Conservation (phyloP, 2,113 vertebrate species). For the Myotis lucifugus region DNA sequence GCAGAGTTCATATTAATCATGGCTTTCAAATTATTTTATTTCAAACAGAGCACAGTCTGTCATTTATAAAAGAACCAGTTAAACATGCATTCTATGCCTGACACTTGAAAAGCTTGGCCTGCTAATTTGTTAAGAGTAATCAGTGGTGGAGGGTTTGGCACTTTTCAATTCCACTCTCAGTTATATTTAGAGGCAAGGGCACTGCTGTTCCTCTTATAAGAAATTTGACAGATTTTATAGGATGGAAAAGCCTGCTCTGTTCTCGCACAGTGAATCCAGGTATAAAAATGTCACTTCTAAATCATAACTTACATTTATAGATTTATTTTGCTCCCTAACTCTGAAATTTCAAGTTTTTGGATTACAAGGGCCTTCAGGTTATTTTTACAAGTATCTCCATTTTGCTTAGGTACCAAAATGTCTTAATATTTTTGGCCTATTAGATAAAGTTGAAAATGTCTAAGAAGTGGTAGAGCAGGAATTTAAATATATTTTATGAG, state of each 20-base stretch:
- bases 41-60: background rate
- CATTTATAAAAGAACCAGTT: background rate
- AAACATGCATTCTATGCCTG: background rate
- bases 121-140: background rate
- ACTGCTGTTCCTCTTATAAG: background rate
- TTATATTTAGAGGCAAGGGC: background rate
- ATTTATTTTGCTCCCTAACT: background rate
- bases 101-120: background rate
- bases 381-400: background rate
- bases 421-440: background rate
- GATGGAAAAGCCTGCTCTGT: background rate
- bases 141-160: background rate
- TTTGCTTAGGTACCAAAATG: background rate
- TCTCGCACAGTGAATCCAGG: background rate
- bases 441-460: background rate
- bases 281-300: conserved; percentile 27
- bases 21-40: background rate
- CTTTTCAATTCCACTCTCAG: background rate
- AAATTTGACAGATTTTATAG: background rate
- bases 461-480: background rate
- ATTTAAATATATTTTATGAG: conserved; percentile 5
- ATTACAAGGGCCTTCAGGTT: background rate
- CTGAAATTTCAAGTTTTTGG: background rate
- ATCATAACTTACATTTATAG: conserved; percentile 20
- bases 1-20: background rate